Evolutionary conservation across 2,797 vertebrate genomes (phyloP), one percentile per base, ranked within the genome.

Genomic region (Novumbra hubbsi): DNA sequence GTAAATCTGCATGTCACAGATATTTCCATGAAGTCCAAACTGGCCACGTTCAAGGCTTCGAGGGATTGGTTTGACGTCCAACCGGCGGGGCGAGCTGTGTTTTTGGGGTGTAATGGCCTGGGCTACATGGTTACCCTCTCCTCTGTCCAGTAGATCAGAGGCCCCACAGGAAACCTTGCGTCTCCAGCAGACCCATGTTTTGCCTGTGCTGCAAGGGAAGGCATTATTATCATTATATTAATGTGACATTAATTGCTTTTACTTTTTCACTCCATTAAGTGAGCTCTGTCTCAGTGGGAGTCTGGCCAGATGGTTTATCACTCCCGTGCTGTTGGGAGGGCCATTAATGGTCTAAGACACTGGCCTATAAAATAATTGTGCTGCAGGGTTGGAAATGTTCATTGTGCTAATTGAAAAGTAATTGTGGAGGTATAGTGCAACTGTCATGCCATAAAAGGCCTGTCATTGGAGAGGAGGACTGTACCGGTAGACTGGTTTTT

Each of bases 231-330:
- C 92, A 89, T 94, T 94, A 93, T 93, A 94, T 94, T 94, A 94
- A 94, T 94, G 93, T 94, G 93, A 94, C 94, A 94, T 94, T 94
- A 94, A 94, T 94, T 94, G 93, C 93, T 93, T 94, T 93, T 93
- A 94, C 91, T 94, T 94, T 94, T 94, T 94, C 93, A 94, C 92
- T 94, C 93, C 93, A 94, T 94, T 94, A 94, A 94, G 91, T 93
- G 92, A 91, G 91, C 91, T 92, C 92, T 92, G 92, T 94, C 93
- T 94, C 93, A 92, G 89, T 87, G 92, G 93, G 93, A 94, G 90
- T 86, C 84, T 74, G 87, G 92, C 91, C 94, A 94, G 94, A 94
- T 93, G 94, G 91, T 94, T 94, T 94, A 94, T 94, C 92, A 91
- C 92, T 91, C 90, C 87, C 81, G 81, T 89, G 90, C 92, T 93